Evolutionary conservation across 2,797 vertebrate genomes (phyloP).

Genomic region (Propithecus perrieri): DNA sequence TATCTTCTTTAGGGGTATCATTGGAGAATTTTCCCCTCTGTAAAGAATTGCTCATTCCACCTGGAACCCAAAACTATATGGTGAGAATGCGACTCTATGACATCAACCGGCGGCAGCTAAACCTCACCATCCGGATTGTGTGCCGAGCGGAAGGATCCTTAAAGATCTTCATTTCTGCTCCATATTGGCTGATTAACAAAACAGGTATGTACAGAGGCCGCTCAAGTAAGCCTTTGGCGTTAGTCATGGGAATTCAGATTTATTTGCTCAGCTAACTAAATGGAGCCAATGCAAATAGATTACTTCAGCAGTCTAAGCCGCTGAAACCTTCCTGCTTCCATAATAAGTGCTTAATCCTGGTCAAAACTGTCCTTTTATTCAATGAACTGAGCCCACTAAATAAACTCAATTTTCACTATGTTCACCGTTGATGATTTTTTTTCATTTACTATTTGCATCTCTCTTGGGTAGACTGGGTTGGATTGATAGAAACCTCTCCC

Average conservation of each 20-base stretch:
- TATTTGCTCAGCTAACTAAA: not conserved
- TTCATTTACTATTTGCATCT: not conserved
- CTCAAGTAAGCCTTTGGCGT: not conserved
- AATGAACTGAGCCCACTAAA: not conserved
- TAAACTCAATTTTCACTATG: not conserved
- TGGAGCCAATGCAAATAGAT: slow-evolving; percentile 53
- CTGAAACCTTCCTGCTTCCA: not conserved
- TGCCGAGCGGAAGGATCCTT: slow-evolving; percentile 95
- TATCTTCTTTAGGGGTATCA: slow-evolving; percentile 88
- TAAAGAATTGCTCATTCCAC: slow-evolving; percentile 97
- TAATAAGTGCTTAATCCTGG: not conserved
- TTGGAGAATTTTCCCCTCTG: slow-evolving; percentile 95
- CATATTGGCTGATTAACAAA: slow-evolving; percentile 98
- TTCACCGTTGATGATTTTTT: not conserved
- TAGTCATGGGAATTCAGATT: not conserved
- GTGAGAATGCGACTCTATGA: slow-evolving; percentile 97
- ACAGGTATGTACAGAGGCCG: slow-evolving; percentile 87
- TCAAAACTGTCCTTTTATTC: not conserved
- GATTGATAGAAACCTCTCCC: slow-evolving; percentile 37
- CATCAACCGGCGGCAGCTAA: slow-evolving; percentile 91
- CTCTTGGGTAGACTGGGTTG: slow-evolving; percentile 15
- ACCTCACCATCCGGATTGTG: slow-evolving; percentile 95
- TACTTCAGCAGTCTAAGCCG: not conserved
- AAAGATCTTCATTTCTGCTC: slow-evolving; percentile 95
- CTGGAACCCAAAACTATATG: slow-evolving; percentile 97